phyloP scores from a whole-genome alignment of 2,888 invertebrate genomes.

The Philaethria dido region DNA sequence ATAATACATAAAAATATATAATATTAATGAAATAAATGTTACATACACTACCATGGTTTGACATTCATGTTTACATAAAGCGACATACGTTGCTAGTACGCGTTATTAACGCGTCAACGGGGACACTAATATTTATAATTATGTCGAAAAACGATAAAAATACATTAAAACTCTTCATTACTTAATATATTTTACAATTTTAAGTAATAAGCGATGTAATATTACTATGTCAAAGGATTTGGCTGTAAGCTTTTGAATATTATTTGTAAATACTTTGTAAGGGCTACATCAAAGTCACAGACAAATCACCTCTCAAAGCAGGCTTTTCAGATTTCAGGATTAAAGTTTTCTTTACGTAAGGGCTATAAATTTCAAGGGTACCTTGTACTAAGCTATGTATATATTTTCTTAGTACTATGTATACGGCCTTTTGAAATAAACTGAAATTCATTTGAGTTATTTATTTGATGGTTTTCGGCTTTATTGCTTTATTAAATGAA shows the following conservation, averaged over 20 bases:
- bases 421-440: constrained; percentile 67
- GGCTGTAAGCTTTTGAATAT: neutral
- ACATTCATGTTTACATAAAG: no score
- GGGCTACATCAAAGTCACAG: neutral
- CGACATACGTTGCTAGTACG: no score
- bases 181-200: no score
- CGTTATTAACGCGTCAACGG: no score
- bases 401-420: constrained; percentile 61
- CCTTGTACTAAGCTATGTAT: constrained; percentile 51
- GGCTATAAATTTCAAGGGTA: constrained; percentile 59
- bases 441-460: constrained; percentile 54
- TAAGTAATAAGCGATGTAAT: neutral
- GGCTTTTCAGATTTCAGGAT: neutral
- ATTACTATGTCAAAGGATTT: neutral
- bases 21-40: no score
- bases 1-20: no score
- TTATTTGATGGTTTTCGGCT: constrained; percentile 28
- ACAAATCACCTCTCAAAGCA: constrained; percentile 1
- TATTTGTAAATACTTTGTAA: neutral
- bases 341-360: constrained; percentile 30
- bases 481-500: no score
- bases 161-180: no score
- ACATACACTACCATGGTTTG: no score
- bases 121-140: no score
- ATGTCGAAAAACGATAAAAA: no score